A percentile compares a stretch with the other conserved stretches of the same genome.
Conservation (phyloP, 2,888 invertebrate genomes). For the Anarsia innoxiella region DNA sequence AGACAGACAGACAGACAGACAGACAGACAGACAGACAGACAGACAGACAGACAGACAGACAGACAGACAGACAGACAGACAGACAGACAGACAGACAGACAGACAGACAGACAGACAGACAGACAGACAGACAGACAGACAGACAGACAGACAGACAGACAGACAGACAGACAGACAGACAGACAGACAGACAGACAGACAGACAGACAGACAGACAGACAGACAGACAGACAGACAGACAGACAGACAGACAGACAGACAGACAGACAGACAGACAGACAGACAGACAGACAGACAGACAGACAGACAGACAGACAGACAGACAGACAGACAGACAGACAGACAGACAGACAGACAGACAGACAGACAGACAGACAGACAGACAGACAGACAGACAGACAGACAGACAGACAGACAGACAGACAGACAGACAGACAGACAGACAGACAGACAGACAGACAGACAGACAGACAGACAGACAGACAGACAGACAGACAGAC, state of each 20-base stretch:
- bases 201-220: slow-evolving; percentile 2
- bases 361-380: slow-evolving; percentile 2
- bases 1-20: slow-evolving; percentile 4
- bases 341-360: slow-evolving; percentile 2
- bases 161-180: slow-evolving; percentile 2
- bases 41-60: slow-evolving; percentile 3
- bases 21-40: slow-evolving; percentile 4
- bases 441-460: slow-evolving; percentile 1
- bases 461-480: neutral
- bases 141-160: slow-evolving; percentile 2
- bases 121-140: slow-evolving; percentile 3
- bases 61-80: slow-evolving; percentile 4
- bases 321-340: slow-evolving; percentile 2
- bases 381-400: slow-evolving; percentile 2
- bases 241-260: slow-evolving; percentile 2
- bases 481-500: neutral
- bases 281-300: slow-evolving; percentile 2
- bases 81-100: slow-evolving; percentile 4
- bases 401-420: slow-evolving; percentile 2
- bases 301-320: slow-evolving; percentile 2
- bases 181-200: slow-evolving; percentile 2
- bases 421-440: slow-evolving; percentile 1
- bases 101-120: slow-evolving; percentile 5
- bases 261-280: slow-evolving; percentile 2
- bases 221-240: slow-evolving; percentile 2